Evolutionary conservation across 1,140 invertebrate species (phyloP).

Genomic region (Nasonia longicornis): DNA sequence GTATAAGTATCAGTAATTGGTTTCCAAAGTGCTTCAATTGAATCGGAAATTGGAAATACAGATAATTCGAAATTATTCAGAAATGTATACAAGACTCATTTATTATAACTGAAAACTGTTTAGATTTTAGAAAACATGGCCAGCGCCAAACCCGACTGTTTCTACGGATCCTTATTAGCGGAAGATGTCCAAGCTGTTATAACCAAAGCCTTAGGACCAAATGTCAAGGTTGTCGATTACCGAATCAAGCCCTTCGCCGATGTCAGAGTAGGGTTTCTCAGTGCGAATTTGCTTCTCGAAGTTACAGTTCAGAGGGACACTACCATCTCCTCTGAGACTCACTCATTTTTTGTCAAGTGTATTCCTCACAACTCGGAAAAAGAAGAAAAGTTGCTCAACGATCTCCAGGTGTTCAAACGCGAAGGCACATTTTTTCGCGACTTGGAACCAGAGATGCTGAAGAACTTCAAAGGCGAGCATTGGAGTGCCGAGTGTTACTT

Average conservation of each 20-base stretch:
- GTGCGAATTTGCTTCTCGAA: neutral
- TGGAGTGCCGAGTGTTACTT: slow-evolving; percentile 65
- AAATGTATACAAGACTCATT: no score
- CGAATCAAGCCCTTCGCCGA: neutral
- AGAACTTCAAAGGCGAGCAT: neutral
- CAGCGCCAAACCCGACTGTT: no score
- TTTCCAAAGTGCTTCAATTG: no score
- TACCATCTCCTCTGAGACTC: neutral
- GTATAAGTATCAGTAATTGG: no score
- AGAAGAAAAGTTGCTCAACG: neutral
- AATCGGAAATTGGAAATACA: no score
- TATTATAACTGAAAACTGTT: no score
- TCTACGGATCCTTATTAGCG: no score
- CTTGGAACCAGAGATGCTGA: neutral
- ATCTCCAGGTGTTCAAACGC: neutral
- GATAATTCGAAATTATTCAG: no score
- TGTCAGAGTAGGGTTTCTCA: slow-evolving; percentile 17
- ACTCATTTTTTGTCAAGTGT: slow-evolving; percentile 14
- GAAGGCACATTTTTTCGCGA: neutral
- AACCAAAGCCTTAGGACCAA: neutral
- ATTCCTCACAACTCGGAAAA: neutral
- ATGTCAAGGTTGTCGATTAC: neutral
- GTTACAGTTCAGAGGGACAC: neutral
- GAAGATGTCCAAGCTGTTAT: slow-evolving; percentile 1
- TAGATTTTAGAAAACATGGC: no score